Conservation (phyloP, 2,797 vertebrate genomes). For the Hylomyscus alleni region DNA sequence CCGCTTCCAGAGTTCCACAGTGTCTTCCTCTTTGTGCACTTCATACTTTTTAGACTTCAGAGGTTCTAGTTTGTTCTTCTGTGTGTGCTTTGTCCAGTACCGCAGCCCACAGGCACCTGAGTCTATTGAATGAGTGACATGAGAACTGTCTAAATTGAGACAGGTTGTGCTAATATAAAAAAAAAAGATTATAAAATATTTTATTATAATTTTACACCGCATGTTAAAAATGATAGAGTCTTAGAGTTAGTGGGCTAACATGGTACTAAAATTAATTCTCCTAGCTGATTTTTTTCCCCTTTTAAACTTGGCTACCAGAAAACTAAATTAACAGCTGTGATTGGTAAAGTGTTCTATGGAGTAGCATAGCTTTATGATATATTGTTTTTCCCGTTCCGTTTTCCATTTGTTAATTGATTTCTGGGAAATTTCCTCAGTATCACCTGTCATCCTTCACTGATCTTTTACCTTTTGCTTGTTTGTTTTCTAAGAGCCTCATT, state of each 20-base stretch:
- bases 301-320: slow-evolving; percentile 22
- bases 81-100: neutral
- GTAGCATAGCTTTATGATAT: neutral
- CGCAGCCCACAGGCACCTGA: neutral
- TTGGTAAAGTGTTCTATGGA: neutral
- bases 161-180: neutral
- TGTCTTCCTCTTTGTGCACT: neutral
- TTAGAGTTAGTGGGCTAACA: slow-evolving; percentile 21
- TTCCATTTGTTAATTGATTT: slow-evolving; percentile 53
- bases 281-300: neutral
- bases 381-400: neutral
- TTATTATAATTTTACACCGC: slow-evolving; percentile 35
- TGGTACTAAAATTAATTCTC: slow-evolving; percentile 52
- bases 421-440: neutral
- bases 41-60: neutral
- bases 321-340: slow-evolving; percentile 11
- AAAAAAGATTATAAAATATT: neutral
- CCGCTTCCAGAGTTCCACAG: neutral
- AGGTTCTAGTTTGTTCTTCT: neutral
- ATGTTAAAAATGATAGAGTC: slow-evolving; percentile 41
- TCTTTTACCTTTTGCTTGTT: neutral
- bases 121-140: neutral
- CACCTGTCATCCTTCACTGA: neutral
- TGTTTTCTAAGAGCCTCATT: slow-evolving; percentile 3
- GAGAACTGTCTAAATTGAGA: neutral